Percentiles rank a stretch among this genome's conserved stretches.
Conservation (phyloP, 1,140 invertebrate genomes). For the Drosophila pseudoobscura region DNA sequence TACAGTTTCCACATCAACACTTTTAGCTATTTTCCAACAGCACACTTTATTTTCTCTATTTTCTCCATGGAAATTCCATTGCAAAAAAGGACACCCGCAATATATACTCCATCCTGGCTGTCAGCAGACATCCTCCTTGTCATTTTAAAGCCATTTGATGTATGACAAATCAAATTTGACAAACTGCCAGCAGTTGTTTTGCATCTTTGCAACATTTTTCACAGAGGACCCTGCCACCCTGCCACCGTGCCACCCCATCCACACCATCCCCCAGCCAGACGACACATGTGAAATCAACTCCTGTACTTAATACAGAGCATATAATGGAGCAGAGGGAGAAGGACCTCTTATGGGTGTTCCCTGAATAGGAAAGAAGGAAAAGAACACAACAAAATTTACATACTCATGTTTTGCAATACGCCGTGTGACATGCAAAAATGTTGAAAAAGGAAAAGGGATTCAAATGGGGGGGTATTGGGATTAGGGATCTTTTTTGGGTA, state of each 20-base stretch:
- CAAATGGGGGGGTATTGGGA: constrained; percentile 4
- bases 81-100: constrained; percentile 13
- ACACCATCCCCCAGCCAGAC: constrained; percentile 6
- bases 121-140: constrained; percentile 53
- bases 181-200: constrained; percentile 80
- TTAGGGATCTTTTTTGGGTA: constrained; percentile 20
- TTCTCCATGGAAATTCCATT: constrained; percentile 9
- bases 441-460: constrained; percentile 8
- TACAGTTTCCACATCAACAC: constrained; percentile 39
- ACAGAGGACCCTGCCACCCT: constrained; percentile 26
- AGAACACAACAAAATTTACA: constrained; percentile 59
- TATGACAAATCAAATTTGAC: constrained; percentile 82
- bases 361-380: background rate
- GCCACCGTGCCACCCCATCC: background rate
- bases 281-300: constrained; percentile 68
- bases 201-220: constrained; percentile 76
- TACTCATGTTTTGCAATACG: constrained; percentile 73
- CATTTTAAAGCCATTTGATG: constrained; percentile 79
- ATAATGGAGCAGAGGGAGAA: constrained; percentile 49
- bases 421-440: constrained; percentile 69
- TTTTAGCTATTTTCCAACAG: constrained; percentile 23
- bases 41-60: constrained; percentile 4
- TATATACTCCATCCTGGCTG: constrained; percentile 16
- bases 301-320: constrained; percentile 60
- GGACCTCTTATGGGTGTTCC: constrained; percentile 2